Base-by-base conservation (phyloP, 2,113 vertebrate genomes). In the Turdus rufiventris region DNA sequence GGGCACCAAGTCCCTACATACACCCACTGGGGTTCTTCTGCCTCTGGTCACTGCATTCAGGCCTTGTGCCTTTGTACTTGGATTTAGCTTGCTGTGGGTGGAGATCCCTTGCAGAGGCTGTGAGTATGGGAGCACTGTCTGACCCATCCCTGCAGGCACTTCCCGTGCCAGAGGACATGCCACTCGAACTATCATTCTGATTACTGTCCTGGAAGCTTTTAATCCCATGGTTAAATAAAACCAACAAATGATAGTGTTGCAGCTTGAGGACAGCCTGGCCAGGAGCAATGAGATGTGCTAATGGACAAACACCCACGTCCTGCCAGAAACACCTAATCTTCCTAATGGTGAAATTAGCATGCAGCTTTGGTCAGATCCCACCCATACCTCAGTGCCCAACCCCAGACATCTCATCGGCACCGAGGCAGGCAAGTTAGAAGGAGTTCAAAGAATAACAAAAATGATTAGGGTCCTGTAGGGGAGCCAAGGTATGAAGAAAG, bases 181-280 rank as follows among this genome's bases (percentile, higher is more conserved):
- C 42, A 62, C 58, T 89, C 56, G 24, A 85, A 77, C 0, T 15
- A 85, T 93, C 67, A 45, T 66, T 90, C 91, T 91, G 93, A 91
- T 96, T 96, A 95, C 65, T 1, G 0, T 61, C 79, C 89, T 70
- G 93, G 90, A 86, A 96, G 92, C 85, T 89, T 90, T 84, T 92
- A 93, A 96, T 88, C 88, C 58, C 66, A 81, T 40, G 50, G 80
- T 93, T 89, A 91, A 91, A 94, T 88, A 91, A 86, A 95, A 89
- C 58, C 73, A 81, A 62, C 78, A 91, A 86, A 89, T 29, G 34
- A 56, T 51, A 80, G 54, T 1, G 18, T 38, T 38, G 38, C 38
- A 38, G 38, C 76, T 78, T 62, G 84, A 91, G 75, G 45, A 62
- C 34, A 51, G 58, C 48, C 24, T 5, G 0, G 3, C 56, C 40